Base-by-base conservation (phyloP, 1,140 invertebrate species). In the Brachionus plicatilis region DNA sequence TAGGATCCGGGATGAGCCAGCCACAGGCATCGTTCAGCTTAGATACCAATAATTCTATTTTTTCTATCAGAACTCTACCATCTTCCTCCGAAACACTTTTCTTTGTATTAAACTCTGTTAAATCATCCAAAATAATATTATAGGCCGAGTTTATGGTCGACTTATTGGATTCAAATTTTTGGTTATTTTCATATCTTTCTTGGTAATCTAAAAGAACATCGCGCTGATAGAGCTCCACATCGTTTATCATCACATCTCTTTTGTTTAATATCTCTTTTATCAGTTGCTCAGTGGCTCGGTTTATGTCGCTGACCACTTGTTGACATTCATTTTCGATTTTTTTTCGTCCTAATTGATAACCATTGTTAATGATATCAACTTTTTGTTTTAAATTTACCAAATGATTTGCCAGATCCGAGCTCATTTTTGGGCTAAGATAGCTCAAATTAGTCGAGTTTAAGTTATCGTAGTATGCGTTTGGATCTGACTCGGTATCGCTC, bases 331-430 rank as follows among this genome's bases (percentile, higher is more conserved):
- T 43, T 72, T 72, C 68, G 41, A 72, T 72, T 41, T 41, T 43
- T 2, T 43, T 14, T 41, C 68, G 33, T 11, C 68, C 68, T 11
- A 72, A n/a, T 20, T 72, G 33, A 72, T 72, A 72, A 41, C 68
- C 68, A 72, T 72, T 72, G 41, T 72, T 72, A 20, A 72, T 43
- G n/a, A 41, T 72, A 9, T 72, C 41, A 43, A 72, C 37, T 72
- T 72, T 72, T 41, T 72, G 68, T n/a, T 43, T 43, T 72, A 72
- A 60, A 60, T 60, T 60, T 60, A 60, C 53, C 20, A 60, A 60
- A 60, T 60, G 53, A 24, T 60, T 60, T 17, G 53, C 17, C 53
- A 60, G 9, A 20, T 60, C 53, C 17, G 20, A 60, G 53, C 53
- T 60, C 53, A 60, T 60, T 60, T 24, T 60, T n/a, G 53, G 17